Evolutionary conservation across 2,888 invertebrate genomes (phyloP), one percentile per base, ranked within the genome.

Genomic region (Cosmorhoe ocellata): DNA sequence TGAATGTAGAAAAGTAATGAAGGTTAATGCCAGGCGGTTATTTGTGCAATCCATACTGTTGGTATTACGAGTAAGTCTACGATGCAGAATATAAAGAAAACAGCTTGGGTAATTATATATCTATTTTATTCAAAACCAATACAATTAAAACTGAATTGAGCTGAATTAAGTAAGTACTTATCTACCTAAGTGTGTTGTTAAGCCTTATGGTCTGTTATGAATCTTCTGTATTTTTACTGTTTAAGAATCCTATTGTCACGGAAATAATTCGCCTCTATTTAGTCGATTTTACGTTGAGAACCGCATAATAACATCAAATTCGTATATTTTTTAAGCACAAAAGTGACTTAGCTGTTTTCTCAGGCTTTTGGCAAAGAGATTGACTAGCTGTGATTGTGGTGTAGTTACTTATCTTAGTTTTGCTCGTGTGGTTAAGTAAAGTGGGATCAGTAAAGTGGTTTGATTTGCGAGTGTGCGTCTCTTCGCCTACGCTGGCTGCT

Each of bases 31-130:
- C 61, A 74, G 82, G 48, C 71, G 71, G 84, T 80, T 76, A 84
- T 86, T 84, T 81, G 78, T 83, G 84, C 81, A 84, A 85, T 85
- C 82, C 80, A 74, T 75, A 77, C 79, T 84, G 84, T 87, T 86
- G 81, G 81, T 84, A 24, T 86, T 85, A n/a, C n/a, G n/a, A n/a
- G n/a, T n/a, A 77, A 76, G 71, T 76, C 67, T 66, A 22, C 10
- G 38, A 34, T 48, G 42, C 32, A 48, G 52, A 13, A 8, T 47
- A 33, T 2, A 8, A 22, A 7, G 14, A 31, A 27, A 39, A 36
- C 31, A 40, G 52, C 52, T 47, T 6, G 32, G 3, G 1, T 11
- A 22, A 36, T 24, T 11, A 22, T 12, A 31, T 12, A 2, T 11
- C 4, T 12, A 12, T 18, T 18, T 18, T 18, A 2, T 18, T 18